Evolutionary conservation across 92 coral and sea anemone genomes (phyloP).

Genomic region (Epizoanthus scotinus): DNA sequence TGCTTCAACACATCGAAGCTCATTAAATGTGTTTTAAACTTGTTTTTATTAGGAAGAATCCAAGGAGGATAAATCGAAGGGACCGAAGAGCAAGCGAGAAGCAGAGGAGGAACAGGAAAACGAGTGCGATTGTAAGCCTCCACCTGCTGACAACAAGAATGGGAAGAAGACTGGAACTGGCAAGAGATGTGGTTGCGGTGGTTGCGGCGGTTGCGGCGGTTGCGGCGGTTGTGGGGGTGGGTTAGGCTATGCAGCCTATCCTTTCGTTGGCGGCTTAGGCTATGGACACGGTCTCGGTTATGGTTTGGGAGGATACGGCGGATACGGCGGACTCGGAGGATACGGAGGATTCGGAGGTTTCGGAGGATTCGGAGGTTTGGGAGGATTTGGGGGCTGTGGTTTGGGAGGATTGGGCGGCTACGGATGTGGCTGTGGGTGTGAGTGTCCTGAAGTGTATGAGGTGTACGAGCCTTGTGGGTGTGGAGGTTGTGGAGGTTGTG

Average conservation of each 20-base stretch:
- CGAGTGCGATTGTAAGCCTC: conserved; percentile 72
- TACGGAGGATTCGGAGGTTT: conserved; percentile 57
- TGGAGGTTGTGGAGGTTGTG: conserved; percentile 56
- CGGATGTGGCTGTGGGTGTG: conserved; percentile 50
- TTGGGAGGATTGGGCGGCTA: conserved; percentile 54
- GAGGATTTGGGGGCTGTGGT: conserved; percentile 47
- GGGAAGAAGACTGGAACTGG: conserved; percentile 7
- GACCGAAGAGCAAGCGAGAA: conserved; percentile 35
- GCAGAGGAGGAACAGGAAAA: conserved; percentile 52
- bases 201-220: conserved; percentile 37
- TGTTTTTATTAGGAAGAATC: not conserved
- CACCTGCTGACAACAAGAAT: conserved; percentile 1
- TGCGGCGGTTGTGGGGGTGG: conserved; percentile 20
- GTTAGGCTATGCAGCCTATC: conserved; percentile 36
- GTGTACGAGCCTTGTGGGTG: conserved; percentile 1
- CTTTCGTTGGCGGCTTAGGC: conserved; percentile 64
- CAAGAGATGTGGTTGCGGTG: conserved; percentile 33
- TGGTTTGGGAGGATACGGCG: conserved; percentile 52
- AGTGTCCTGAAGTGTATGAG: not conserved
- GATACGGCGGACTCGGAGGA: conserved; percentile 46
- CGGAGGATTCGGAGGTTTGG: conserved; percentile 50
- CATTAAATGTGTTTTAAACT: not conserved
- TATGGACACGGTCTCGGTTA: conserved; percentile 64
- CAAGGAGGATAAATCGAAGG: conserved; percentile 36
- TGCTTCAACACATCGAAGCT: too few species aligned